Conservation (phyloP, 2,113 vertebrate species). For the Sebastes schlegelii region DNA sequence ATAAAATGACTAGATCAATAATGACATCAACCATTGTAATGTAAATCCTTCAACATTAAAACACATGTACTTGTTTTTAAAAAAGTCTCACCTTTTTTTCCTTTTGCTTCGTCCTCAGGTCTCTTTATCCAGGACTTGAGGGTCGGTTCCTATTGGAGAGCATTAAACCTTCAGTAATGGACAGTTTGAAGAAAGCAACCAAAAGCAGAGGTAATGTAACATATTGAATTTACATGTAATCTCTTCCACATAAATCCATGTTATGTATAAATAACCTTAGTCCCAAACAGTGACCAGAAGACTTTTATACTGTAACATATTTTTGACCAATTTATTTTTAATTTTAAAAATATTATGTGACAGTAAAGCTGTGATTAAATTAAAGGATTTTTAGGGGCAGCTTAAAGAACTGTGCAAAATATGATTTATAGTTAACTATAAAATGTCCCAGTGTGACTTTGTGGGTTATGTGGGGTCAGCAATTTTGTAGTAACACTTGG, state of each 20-base stretch:
- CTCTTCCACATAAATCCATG: not conserved
- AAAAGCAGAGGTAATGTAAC: slow-evolving; percentile 91
- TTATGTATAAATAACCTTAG: not conserved
- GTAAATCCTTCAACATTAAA: slow-evolving; percentile 3
- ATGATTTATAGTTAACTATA: not conserved
- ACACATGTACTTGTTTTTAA: not conserved
- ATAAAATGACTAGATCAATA: not conserved
- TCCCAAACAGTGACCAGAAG: not conserved
- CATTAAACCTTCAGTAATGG: slow-evolving; percentile 89
- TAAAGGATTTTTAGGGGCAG: not conserved
- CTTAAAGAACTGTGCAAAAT: slow-evolving; percentile 1
- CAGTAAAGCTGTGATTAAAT: not conserved
- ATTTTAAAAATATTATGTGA: not conserved
- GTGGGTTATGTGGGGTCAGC: slow-evolving; percentile 18
- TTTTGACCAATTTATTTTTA: not conserved
- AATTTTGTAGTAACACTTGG: slow-evolving; percentile 13
- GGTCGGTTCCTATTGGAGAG: slow-evolving; percentile 91
- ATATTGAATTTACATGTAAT: not conserved
- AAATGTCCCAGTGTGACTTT: not conserved
- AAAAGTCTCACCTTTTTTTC: not conserved
- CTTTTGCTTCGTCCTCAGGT: slow-evolving; percentile 76
- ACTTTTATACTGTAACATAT: not conserved
- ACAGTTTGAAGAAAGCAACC: slow-evolving; percentile 92
- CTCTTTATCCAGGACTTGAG: slow-evolving; percentile 95
- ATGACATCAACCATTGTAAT: not conserved